Evolutionary conservation across 2,888 invertebrate species (phyloP), one percentile per base, ranked within the genome.

Genomic region (Malthinus flaveolus): DNA sequence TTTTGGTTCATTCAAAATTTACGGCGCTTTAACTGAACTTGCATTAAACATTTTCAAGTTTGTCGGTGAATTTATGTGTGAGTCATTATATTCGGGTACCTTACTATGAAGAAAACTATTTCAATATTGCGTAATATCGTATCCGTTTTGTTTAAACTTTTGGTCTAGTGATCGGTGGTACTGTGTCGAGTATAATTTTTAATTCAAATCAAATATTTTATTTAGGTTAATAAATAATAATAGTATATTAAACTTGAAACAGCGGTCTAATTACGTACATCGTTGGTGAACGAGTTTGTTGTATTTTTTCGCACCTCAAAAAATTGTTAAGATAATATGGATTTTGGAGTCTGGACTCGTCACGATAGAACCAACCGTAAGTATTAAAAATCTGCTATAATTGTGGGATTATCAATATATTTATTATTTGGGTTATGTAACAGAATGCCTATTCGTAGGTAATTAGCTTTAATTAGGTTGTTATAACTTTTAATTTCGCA

Each of bases 281-380:
- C 15, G 12, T 10, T 39, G 11, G 13, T 39, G 5, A 13, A 39
- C 1, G 9, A 8, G 8, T 39, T 15, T 39, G 15, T 15, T 9
- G 15, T 39, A 39, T 13, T 39, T 39, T 15, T 12, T 7, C 12
- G 4, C 13, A 39, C 12, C 15, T n/a, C n/a, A n/a, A n/a, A n/a
- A n/a, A n/a, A n/a, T n/a, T 39, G 39, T 15, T 8, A 15, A 39
- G 37, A n/a, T 23, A 56, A 49, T 11, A 65, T 68, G 68, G 68
- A 68, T 59, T 62, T 67, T 39, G 57, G 66, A 56, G 57, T 62
- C 13, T 49, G 67, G 42, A 51, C 57, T 13, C 63, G 66, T 51
- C 68, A 68, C 52, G 65, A 64, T 49, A 51, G 64, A 52, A 59
- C 60, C 37, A 68, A 68, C 39, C 66, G 68, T 68, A 67, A 68